Base-by-base conservation (phyloP, 2,888 invertebrate genomes). In the Scaptomyza cyrtandrae region DNA sequence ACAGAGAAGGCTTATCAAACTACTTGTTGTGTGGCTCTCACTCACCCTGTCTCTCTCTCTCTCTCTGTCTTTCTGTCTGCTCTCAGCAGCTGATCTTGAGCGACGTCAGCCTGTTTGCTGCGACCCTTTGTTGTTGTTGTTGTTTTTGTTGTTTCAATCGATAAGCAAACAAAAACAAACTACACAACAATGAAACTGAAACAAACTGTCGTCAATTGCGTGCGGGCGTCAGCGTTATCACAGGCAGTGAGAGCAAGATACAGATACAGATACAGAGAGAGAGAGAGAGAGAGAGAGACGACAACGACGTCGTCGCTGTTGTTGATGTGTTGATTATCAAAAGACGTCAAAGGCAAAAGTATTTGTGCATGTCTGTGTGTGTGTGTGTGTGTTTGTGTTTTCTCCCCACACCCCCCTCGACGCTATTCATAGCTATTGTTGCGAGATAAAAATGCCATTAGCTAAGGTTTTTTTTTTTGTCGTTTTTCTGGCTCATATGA, bases 131-230 rank as follows among this genome's bases (percentile, higher is more conserved):
- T 13, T n/a, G n/a, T n/a, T n/a, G n/a, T 35, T 35, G 61, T 68
- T 60, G 29, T 71, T 80, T 73, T 60, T 70, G 63, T 19, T 19
- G n/a, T 70, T 82, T 74, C 66, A 68, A 88, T 88, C 86, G 78
- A 83, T 80, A 86, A 73, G 75, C 64, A 79, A 71, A 72, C 48
- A 64, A 60, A 64, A 60, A 64, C 54, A 50, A 56, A 65, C 49
- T 55, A 62, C 55, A 75, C 29, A 29, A 29, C 33, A 33, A 58
- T 50, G 54, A 53, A 62, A 41, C 16, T 37, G 19, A 43, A 24
- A 19, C 46, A 55, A 58, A 62, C 60, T 66, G 70, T 68, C 67
- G 78, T 77, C 67, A 84, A 64, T 81, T 70, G 70, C 62, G 77
- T 70, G 78, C 73, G 73, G 64, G 71, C 68, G 77, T 49, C 67